Conservation (phyloP, 2,888 invertebrate genomes). For the Aporophyla nigra region DNA sequence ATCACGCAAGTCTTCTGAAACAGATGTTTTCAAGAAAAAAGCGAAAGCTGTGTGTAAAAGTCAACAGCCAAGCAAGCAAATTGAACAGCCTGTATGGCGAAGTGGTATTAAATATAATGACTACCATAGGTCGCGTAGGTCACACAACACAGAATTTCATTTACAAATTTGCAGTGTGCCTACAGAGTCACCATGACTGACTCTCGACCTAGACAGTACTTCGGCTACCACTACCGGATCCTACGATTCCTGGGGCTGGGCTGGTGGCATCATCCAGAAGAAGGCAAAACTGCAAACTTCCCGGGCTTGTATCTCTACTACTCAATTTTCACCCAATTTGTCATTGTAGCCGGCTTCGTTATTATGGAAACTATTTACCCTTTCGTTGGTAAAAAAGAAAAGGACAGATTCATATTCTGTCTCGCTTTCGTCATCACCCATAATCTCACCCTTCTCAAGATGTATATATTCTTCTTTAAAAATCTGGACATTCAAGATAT, state of each 20-base stretch:
- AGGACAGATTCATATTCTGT: conserved; percentile 87
- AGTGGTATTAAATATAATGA: conserved; percentile 17
- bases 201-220: conserved; percentile 79
- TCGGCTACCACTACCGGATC: conserved; percentile 80
- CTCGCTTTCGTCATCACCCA: conserved; percentile 87
- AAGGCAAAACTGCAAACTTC: conserved; percentile 81
- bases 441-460: conserved; percentile 84
- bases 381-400: conserved; percentile 84
- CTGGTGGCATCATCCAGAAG: conserved; percentile 88
- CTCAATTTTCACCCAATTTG: conserved; percentile 80
- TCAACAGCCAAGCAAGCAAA: no score
- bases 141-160: conserved; percentile 14
- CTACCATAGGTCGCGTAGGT: neutral
- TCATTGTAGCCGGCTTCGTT: conserved; percentile 86
- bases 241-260: conserved; percentile 84
- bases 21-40: neutral
- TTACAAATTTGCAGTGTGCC: conserved; percentile 7
- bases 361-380: conserved; percentile 87
- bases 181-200: conserved; percentile 55
- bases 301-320: conserved; percentile 84
- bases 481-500: conserved; percentile 83
- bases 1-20: neutral
- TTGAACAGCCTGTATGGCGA: conserved; percentile 53
- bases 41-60: no score
- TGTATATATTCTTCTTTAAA: conserved; percentile 85